phyloP scores from a whole-genome alignment of 2,888 invertebrate species.

The Lochmaea capreae region DNA sequence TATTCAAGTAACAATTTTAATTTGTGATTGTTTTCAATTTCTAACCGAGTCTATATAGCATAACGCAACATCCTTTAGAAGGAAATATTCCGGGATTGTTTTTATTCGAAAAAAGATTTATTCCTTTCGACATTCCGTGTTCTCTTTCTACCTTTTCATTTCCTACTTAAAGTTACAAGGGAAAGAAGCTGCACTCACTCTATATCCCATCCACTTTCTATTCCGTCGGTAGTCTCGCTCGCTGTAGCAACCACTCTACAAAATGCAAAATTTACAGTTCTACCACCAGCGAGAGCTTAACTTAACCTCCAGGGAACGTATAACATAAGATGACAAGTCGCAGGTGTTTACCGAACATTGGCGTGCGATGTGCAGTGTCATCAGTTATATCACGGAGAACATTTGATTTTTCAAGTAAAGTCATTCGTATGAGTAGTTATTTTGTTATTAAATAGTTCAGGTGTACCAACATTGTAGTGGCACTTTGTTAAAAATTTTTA shows the following conservation, averaged over 20 bases:
- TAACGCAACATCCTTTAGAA: background rate
- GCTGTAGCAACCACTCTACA: constrained; percentile 50
- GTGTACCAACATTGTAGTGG: no score
- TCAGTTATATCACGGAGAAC: background rate
- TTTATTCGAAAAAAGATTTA: constrained; percentile 20
- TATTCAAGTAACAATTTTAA: background rate
- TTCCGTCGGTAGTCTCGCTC: constrained; percentile 41
- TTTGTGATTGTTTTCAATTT: background rate
- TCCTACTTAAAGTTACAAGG: constrained; percentile 3
- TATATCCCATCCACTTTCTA: constrained; percentile 41
- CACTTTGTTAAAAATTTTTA: no score
- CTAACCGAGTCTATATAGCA: background rate
- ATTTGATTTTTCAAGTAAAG: background rate
- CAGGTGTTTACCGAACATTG: constrained; percentile 59
- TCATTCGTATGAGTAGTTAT: background rate
- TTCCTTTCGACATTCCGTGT: constrained; percentile 21
- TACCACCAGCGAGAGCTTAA: constrained; percentile 49
- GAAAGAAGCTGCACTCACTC: constrained; percentile 25
- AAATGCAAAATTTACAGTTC: constrained; percentile 60
- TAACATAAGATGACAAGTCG: constrained; percentile 62
- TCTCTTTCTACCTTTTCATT: constrained; percentile 10
- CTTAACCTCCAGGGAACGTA: constrained; percentile 58
- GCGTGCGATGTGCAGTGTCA: constrained; percentile 28
- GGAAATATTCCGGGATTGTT: constrained; percentile 12
- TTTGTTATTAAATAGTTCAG: no score